Evolutionary conservation across 2,797 vertebrate genomes (phyloP), one percentile per base, ranked within the genome.

Genomic region (Moxostoma hubbsi): DNA sequence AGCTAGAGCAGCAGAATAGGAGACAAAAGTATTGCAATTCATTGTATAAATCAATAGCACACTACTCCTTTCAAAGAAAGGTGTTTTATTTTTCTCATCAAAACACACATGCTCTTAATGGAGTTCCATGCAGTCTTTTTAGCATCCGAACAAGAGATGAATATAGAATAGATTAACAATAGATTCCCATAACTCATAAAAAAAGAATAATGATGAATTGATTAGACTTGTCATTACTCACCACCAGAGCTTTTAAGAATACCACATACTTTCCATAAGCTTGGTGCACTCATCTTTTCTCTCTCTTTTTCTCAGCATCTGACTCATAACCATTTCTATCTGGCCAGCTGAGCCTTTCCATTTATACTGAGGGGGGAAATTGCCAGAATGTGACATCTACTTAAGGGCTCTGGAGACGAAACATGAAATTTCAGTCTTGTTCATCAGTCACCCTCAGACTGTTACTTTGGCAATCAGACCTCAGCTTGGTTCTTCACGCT

Each of bases 301-400:
- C 16, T 61, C 59, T 84, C 83, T 82, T 82, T 87, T 87, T 89
- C 87, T 89, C 82, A 18, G 61, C 77, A 65, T 62, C 70, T 58
- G 54, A 73, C 70, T 79, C 70, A 67, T 51, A 86, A 85, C 86
- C 86, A 71, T 70, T 88, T 64, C 73, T 77, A 65, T 58, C 59
- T 73, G 77, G 80, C 77, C 80, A 85, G 80, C 80, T 82, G 82
- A 84, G 80, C 46, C 77, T 72, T 75, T 74, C 78, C 74, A 82
- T 85, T 85, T 82, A 80, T 77, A 64, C 65, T 70, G 69, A 75
- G 70, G 61, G 55, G 55, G 70, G 57, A 80, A 78, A 78, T 80
- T 80, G 82, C 84, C 82, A 84, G 76, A 79, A 73, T 71, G 62
- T 78, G 82, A 79, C 82, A 86, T 84, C 82, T 83, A 81, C 77